Percentiles rank a stretch among this genome's conserved stretches.
Evolutionary conservation across 2,888 invertebrate species (phyloP).

Genomic region (Lasioglossum figueresi): DNA sequence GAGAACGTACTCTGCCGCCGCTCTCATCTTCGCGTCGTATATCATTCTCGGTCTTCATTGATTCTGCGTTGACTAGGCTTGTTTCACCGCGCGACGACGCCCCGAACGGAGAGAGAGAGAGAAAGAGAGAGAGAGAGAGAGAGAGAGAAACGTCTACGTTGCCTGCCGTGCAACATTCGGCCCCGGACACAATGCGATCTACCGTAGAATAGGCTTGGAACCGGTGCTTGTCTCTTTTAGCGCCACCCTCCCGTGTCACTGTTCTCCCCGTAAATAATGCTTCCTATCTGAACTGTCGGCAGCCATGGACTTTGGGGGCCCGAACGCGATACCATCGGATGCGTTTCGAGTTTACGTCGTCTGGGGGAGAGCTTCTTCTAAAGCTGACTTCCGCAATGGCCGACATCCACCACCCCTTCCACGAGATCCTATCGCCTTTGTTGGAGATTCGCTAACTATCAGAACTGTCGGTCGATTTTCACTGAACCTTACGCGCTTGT

Average conservation of each 20-base stretch:
- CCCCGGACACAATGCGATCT: conserved; percentile 54
- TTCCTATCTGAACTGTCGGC: conserved; percentile 66
- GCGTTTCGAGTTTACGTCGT: conserved; percentile 40
- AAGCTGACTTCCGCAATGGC: conserved; percentile 36
- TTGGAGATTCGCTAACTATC: conserved; percentile 1
- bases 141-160: conserved; percentile 10
- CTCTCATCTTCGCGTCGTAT: conserved; percentile 76
- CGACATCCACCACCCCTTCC: conserved; percentile 1
- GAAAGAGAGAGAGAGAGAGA: neutral
- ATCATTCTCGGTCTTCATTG: conserved; percentile 78
- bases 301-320: conserved; percentile 42
- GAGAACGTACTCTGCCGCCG: conserved; percentile 74
- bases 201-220: conserved; percentile 36
- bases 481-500: neutral
- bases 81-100: conserved; percentile 31
- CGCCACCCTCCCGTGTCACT: conserved; percentile 39
- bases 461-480: neutral
- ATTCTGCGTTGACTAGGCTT: conserved; percentile 67
- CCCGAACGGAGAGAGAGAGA: conserved; percentile 9
- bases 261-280: conserved; percentile 55
- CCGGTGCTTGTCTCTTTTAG: conserved; percentile 52
- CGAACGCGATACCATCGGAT: conserved; percentile 50
- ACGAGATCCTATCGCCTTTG: neutral
- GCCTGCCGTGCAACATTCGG: conserved; percentile 40
- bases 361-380: conserved; percentile 47